phyloP scores from a whole-genome alignment of 2,113 vertebrate species.

The Psittacara wagleri region DNA sequence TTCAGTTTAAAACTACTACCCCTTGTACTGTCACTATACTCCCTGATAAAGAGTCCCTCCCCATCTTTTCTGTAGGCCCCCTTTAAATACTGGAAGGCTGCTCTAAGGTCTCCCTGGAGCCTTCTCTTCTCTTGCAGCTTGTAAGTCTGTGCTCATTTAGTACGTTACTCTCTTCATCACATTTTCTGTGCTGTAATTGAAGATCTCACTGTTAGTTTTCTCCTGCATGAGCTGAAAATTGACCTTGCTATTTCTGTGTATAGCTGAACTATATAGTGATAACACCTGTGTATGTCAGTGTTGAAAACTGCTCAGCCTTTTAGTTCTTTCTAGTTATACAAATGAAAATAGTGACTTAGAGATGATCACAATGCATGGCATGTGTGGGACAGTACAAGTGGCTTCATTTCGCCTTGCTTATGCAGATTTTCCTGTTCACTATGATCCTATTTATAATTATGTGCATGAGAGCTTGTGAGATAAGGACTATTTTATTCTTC shows the following conservation, averaged over 20 bases:
- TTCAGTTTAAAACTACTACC: background rate
- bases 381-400: background rate
- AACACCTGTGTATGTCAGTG: background rate
- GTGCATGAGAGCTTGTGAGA: background rate
- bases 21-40: background rate
- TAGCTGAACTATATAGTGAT: background rate
- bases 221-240: background rate
- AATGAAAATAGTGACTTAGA: background rate
- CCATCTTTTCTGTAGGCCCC: background rate
- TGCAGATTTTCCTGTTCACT: background rate
- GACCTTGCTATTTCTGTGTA: background rate
- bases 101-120: background rate
- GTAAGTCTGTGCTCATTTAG: background rate
- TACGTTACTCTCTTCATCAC: background rate
- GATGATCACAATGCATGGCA: background rate
- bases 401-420: background rate
- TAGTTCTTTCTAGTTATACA: background rate
- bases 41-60: background rate
- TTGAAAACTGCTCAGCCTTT: background rate
- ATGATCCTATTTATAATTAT: background rate
- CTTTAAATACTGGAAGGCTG: background rate
- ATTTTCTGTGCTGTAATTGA: background rate
- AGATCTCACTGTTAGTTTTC: background rate
- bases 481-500: background rate
- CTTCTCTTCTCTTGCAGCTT: background rate